Conservation (phyloP, 64 coral and sea anemone genomes). For the Pocillopora damicornis region DNA sequence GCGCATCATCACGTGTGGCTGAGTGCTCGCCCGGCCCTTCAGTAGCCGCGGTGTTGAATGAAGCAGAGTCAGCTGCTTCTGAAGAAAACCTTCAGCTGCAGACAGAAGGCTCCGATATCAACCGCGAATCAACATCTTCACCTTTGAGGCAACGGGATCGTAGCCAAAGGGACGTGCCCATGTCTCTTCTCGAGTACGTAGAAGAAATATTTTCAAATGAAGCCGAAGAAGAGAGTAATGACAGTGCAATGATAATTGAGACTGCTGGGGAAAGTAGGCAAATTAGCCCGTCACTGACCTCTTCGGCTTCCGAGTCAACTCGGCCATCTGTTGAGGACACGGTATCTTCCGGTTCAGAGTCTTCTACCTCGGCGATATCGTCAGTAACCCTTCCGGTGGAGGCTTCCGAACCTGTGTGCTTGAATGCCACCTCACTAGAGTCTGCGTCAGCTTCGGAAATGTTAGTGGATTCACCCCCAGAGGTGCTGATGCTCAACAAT, state of each 20-base stretch:
- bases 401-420: conserved; percentile 71
- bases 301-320: background rate
- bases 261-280: conserved; percentile 3
- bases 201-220: conserved; percentile 50
- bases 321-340: background rate
- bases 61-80: conserved; percentile 6
- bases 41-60: conserved; percentile 23
- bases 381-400: conserved; percentile 68
- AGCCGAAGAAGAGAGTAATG: conserved; percentile 4
- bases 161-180: background rate
- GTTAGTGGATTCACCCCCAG: conserved; percentile 27
- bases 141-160: background rate
- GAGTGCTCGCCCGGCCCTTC: conserved; percentile 31
- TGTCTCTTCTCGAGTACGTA: conserved; percentile 58
- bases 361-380: background rate
- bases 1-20: conserved; percentile 8
- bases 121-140: too few species aligned
- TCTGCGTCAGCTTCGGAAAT: conserved; percentile 39
- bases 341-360: background rate
- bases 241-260: conserved; percentile 29
- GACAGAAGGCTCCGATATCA: background rate
- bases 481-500: background rate
- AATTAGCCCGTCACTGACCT: background rate
- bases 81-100: background rate
- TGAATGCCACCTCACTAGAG: conserved; percentile 49